These are phyloP conservation scores for Pituophis catenifer DNA, from an alignment of 2,113 vertebrate genomes.

Conservation along the genomic window DNA sequence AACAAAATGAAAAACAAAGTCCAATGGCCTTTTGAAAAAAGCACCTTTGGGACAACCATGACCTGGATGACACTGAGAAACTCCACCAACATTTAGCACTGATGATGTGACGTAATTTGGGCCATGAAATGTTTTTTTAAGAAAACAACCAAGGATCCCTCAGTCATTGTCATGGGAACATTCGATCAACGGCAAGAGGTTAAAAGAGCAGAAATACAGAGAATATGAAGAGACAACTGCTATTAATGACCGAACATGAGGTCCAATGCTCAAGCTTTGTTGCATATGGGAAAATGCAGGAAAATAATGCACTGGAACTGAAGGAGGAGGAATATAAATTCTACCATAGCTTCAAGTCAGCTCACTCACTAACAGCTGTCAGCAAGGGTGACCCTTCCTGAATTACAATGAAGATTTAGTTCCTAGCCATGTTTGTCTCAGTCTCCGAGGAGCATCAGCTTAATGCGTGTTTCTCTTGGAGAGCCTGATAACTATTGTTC, in stretches of 20 bases:
- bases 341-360: not conserved
- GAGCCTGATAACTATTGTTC: not conserved
- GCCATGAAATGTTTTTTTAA: too few species aligned
- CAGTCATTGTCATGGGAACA: too few species aligned
- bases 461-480: not conserved
- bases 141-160: too few species aligned
- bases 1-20: too few species aligned
- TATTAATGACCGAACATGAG: not conserved
- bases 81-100: too few species aligned
- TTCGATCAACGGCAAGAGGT: not conserved
- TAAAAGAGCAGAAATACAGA: not conserved
- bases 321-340: not conserved
- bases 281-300: not conserved
- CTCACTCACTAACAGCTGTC: not conserved
- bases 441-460: not conserved
- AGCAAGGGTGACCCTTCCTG: not conserved
- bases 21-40: too few species aligned
- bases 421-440: not conserved
- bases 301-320: not conserved
- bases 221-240: not conserved
- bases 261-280: not conserved
- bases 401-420: not conserved
- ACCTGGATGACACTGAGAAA: too few species aligned
- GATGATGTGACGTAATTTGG: too few species aligned
- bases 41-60: too few species aligned